Evolutionary conservation across 2,797 vertebrate genomes (phyloP).

Genomic region (Onychomys arenicola): DNA sequence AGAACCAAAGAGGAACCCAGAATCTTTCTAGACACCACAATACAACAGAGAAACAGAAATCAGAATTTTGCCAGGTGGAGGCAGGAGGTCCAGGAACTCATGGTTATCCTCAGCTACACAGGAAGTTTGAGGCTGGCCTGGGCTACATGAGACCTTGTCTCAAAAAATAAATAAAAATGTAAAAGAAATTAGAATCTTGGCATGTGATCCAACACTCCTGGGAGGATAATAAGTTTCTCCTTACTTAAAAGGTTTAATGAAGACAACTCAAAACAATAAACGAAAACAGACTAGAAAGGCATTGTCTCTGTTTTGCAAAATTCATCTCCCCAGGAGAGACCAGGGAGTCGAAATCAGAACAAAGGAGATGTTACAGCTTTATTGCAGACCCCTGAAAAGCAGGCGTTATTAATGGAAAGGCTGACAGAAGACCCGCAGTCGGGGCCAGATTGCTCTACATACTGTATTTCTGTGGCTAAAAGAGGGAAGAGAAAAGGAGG

Average conservation of each 20-base stretch:
- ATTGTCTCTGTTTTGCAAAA: slow-evolving; percentile 63
- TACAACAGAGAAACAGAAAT: slow-evolving; percentile 21
- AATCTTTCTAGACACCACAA: slow-evolving; percentile 24
- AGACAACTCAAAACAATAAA: slow-evolving; percentile 30
- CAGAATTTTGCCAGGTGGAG: background rate
- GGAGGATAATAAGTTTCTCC: background rate
- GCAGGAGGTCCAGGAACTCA: background rate
- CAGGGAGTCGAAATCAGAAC: slow-evolving; percentile 50
- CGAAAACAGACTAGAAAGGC: background rate
- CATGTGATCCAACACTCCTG: background rate
- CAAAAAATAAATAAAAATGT: background rate
- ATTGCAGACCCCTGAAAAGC: background rate
- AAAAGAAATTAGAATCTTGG: background rate
- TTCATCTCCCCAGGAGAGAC: slow-evolving; percentile 11
- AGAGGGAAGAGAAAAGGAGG: slow-evolving; percentile 58
- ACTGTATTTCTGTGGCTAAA: slow-evolving; percentile 53
- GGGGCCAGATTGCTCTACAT: slow-evolving; percentile 39
- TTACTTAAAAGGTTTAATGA: slow-evolving; percentile 50
- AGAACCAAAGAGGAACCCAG: background rate
- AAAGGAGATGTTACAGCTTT: slow-evolving; percentile 36
- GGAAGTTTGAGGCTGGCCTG: background rate
- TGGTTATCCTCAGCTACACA: background rate
- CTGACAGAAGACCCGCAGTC: slow-evolving; percentile 18
- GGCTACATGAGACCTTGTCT: background rate
- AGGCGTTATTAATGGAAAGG: slow-evolving; percentile 71